A percentile compares a stretch with the other conserved stretches of the same genome.
Conservation (phyloP, 2,797 vertebrate genomes). For the Danio choprae region DNA sequence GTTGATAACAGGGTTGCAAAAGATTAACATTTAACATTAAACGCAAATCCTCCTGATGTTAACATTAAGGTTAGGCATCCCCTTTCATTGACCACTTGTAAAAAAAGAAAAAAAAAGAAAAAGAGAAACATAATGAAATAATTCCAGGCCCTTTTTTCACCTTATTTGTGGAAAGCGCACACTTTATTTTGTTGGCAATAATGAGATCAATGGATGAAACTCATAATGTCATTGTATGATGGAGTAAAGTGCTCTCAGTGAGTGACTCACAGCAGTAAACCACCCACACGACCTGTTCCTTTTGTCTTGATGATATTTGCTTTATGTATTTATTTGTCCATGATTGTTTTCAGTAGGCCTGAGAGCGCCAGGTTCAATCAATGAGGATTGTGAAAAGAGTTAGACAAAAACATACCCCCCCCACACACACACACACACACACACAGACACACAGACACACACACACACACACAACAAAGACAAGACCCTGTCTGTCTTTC, state of each 20-base stretch:
- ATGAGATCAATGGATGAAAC: slow-evolving; percentile 73
- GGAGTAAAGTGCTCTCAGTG: slow-evolving; percentile 70
- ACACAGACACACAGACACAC: slow-evolving; percentile 11
- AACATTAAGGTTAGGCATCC: neutral
- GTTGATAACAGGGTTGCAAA: neutral
- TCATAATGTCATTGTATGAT: slow-evolving; percentile 68
- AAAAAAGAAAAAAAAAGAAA: neutral
- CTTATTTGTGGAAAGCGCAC: slow-evolving; percentile 35
- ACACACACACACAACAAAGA: slow-evolving; percentile 40
- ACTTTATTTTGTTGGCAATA: slow-evolving; percentile 76
- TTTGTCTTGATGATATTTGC: slow-evolving; percentile 67
- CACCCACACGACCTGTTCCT: slow-evolving; percentile 48
- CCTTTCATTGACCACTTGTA: neutral
- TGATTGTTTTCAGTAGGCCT: slow-evolving; percentile 53
- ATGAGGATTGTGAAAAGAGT: slow-evolving; percentile 4
- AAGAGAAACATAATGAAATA: neutral
- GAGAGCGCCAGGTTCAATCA: slow-evolving; percentile 56
- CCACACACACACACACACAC: slow-evolving; percentile 30
- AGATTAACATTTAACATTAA: neutral
- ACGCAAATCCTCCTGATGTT: neutral
- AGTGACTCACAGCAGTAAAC: slow-evolving; percentile 56
- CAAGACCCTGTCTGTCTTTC: slow-evolving; percentile 21
- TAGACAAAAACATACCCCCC: slow-evolving; percentile 49
- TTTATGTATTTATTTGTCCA: slow-evolving; percentile 71
- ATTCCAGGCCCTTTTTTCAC: neutral